Base-by-base conservation (phyloP, 23 tunicate species). In the Halocynthia roretzi region DNA sequence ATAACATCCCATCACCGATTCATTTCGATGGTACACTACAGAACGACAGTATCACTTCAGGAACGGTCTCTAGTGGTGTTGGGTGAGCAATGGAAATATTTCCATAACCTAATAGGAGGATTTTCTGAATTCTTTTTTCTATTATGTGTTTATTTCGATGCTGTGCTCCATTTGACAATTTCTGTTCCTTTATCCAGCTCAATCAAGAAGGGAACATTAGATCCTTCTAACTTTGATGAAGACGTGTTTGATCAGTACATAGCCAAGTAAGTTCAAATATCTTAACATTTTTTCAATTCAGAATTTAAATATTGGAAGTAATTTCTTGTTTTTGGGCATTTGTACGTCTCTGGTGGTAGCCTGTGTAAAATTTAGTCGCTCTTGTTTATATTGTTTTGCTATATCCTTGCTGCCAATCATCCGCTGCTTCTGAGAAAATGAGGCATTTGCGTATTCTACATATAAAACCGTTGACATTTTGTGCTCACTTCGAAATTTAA, bases 1-100 rank as follows among this genome's bases (percentile, higher is more conserved):
- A 31, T 4, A 31, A 31, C 44, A 31, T 31, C 44, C 44, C 44
- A 31, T 31, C 44, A 31, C 44, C 44, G 44, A 31, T 31, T 31
- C 44, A 31, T 31, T 31, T 31, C 44, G 44, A 31, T 31, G 44
- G 44, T 31, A 31, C 44, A 4, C 44, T 31, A 31, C 10, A 8
- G 31, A 75, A 76, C 50, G 97, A 90, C 71, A 71, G 78, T 20
- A 81, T 90, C 52, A 81, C 97, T 21, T 86, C 97, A 20, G 97
- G 97, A 61, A 90, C 97, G 58, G 97, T 90, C 0, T 90, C 97
- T n/a, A 90, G 97, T 82, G 97, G 97, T 9, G 97, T 85, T 8
- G 97, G 97, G 97, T 90, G 65, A 51, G 97, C 71, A 71, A 51
- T 71, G 5, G 10, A n/a, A 15, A 19, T 52, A 15, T 58, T 58